Evolutionary conservation across 2,888 invertebrate genomes (phyloP).

Genomic region (Drosophila fungiperda): DNA sequence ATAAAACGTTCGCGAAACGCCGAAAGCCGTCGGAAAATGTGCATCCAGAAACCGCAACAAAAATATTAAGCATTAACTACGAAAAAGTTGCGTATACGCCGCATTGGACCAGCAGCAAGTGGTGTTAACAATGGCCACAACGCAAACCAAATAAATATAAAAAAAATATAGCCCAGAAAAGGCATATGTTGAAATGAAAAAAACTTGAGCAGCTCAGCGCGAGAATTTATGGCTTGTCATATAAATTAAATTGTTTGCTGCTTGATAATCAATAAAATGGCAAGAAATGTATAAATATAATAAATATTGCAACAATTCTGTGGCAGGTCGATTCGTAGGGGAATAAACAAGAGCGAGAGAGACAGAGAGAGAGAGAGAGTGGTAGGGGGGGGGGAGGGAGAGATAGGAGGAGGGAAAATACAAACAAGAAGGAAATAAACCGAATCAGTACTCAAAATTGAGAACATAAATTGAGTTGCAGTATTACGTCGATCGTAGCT

Average conservation of each 20-base stretch:
- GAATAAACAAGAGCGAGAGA: not conserved
- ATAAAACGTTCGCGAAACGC: slow-evolving; percentile 26
- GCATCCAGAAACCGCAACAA: not conserved
- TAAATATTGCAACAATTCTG: slow-evolving; percentile 34
- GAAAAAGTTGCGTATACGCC: slow-evolving; percentile 33
- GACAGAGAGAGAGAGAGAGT: not conserved
- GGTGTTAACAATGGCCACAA: not conserved
- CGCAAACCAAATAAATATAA: not conserved
- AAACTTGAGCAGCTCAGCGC: slow-evolving; percentile 23
- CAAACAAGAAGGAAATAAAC: slow-evolving; percentile 14
- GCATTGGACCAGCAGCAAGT: slow-evolving; percentile 2
- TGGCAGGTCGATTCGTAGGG: slow-evolving; percentile 22
- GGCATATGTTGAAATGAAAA: slow-evolving; percentile 22
- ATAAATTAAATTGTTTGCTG: slow-evolving; percentile 65
- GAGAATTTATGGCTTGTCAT: slow-evolving; percentile 68
- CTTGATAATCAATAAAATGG: slow-evolving; percentile 56
- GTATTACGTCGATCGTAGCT: not conserved
- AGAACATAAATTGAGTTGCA: slow-evolving; percentile 5
- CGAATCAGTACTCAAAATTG: slow-evolving; percentile 13
- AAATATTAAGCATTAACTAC: not conserved
- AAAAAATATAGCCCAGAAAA: not conserved
- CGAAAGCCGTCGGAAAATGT: slow-evolving; percentile 54
- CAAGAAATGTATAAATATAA: slow-evolving; percentile 17
- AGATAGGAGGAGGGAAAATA: not conserved
- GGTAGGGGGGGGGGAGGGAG: not conserved